Base-by-base conservation (phyloP, 2,888 invertebrate genomes). In the Megaustenia siamemsis region DNA sequence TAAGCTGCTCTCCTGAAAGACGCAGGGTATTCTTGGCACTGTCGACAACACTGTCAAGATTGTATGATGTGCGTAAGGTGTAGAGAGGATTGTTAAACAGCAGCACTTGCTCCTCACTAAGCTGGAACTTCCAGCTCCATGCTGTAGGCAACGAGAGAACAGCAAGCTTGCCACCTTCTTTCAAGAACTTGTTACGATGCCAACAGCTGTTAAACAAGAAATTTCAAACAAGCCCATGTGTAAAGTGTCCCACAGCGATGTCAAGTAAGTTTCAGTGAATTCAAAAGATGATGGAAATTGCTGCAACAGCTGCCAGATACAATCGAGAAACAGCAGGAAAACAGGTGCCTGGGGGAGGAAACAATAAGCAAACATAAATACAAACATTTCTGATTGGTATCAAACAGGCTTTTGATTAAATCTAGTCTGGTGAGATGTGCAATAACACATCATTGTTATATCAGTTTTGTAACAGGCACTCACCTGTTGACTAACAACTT, bases 121-220 rank as follows among this genome's bases (percentile, higher is more conserved):
- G 97, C 94, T 98, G 98, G 91, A 97, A 96, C 84, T 96, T 95
- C 98, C 98, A 98, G 92, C 97, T 97, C 98, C 98, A 98, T 2
- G 97, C 96, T 6, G 90, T 88, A 18, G 91, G 91, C 32, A 92
- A 85, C 45, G 80, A 86, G 69, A 89, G 88, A 18, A 88, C 85
- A 28, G 86, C 78, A 76, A 90, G 86, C 63, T 89, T 89, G 40
- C 88, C 86, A 0, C 88, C 88, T 32, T 89, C 90, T 12, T 81
- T 80, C 40, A 86, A 86, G 28, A 97, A 97, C 63, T 96, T 94
- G 40, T 95, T 95, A 8, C 97, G 95, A 90, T 97, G 97, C 88
- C 96, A 95, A 88, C 97, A 96, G 89, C 96, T 96, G 94, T 98
- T 97, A 93, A 98, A 98, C 86, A 98, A 95, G 95, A 98, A 98